Base-by-base conservation (phyloP, 2,888 invertebrate genomes). In the Margaritifera margaritifera region DNA sequence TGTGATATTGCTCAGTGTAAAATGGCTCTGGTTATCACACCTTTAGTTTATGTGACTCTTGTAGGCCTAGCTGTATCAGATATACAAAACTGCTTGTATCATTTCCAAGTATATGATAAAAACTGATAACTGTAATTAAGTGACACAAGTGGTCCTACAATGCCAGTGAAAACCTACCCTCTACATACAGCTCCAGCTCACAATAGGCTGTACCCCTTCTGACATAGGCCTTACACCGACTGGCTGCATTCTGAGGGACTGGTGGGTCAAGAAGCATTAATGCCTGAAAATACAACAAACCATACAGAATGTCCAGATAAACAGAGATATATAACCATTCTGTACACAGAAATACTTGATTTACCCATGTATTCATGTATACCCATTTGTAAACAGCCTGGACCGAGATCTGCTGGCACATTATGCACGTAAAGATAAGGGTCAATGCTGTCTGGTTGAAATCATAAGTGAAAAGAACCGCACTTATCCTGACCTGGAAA, bases 191-290 rank as follows among this genome's bases (percentile, higher is more conserved):
- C 5, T 94, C 94, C 27, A 95, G 86, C 68, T 94, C 92, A 70
- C 93, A 93, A 15, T 95, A 92, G 0, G 94, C 94, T 51, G 93
- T 93, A 1, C 94, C 96, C 66, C 95, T 92, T 56, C 95, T 91
- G 2, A 94, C 93, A 69, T 95, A 93, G 84, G 95, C 95, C 77
- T 93, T 92, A 2, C 94, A 93, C 62, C 96, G 91, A 80, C 94
- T 93, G 50, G 91, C 91, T 1, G 93, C 92, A 90, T 96, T 96
- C 55, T 92, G 92, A 66, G 92, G 92, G 72, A 94, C 94, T 60
- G 92, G 91, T 15, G 96, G 96, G 79, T 92, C 92, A 90, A 95
- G 91, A 64, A 95, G 90, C 27, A 95, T 94, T 71, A 96, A 84
- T 0, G 95, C 95, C 90, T 93, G 90, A 0, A 80, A 80, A 54